Conservation (phyloP, 2,888 invertebrate species). For the Fragum sueziense region DNA sequence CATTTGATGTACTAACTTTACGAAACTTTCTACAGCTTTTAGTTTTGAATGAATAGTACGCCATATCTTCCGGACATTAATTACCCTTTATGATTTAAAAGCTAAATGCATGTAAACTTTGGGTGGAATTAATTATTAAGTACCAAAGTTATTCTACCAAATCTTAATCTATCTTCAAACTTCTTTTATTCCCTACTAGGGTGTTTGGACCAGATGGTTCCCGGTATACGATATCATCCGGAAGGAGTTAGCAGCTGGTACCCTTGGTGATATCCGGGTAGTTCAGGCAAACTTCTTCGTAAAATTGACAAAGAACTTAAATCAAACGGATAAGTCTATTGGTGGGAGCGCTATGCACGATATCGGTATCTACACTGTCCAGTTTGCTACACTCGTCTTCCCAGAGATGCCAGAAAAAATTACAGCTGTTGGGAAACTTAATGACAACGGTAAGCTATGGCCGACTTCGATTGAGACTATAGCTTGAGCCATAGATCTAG, state of each 20-base stretch:
- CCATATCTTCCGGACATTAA: no score
- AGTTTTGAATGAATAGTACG: no score
- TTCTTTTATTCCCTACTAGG: no score
- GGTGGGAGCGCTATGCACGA: constrained; percentile 86
- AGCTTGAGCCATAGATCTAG: no score
- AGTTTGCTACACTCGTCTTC: constrained; percentile 83
- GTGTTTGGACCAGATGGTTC: constrained; percentile 93
- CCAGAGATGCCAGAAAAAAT: constrained; percentile 88
- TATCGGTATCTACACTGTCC: constrained; percentile 76
- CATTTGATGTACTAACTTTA: no score
- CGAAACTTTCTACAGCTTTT: no score
- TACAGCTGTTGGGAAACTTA: constrained; percentile 86
- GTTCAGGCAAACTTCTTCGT: constrained; percentile 87
- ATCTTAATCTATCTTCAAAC: no score
- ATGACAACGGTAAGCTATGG: constrained; percentile 14
- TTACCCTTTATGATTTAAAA: no score
- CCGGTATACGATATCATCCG: constrained; percentile 89
- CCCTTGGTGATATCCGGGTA: constrained; percentile 89
- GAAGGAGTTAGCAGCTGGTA: constrained; percentile 89
- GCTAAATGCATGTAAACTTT: no score
- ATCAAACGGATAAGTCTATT: constrained; percentile 87
- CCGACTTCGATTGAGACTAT: no score
- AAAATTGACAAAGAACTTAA: constrained; percentile 84
- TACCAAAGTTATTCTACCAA: no score
- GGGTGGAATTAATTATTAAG: no score